Conservation (phyloP, 1,140 invertebrate genomes). For the Drosophila punjabiensis region DNA sequence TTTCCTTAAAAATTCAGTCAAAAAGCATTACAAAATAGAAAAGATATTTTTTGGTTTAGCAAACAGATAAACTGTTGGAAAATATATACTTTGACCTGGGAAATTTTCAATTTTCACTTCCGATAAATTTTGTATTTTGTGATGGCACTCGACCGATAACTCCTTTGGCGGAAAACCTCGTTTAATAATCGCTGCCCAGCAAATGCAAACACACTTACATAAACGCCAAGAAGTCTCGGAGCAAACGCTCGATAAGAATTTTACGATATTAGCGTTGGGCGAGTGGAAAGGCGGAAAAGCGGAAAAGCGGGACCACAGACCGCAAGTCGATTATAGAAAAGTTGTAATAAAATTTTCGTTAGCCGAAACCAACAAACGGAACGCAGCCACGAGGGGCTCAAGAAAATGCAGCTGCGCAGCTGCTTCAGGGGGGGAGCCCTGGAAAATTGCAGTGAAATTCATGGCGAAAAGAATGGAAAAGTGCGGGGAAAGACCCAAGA, state of each 20-base stretch:
- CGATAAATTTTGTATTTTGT: background rate
- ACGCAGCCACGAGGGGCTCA: conserved; percentile 39
- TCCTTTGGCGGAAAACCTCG: background rate
- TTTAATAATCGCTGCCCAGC: conserved; percentile 5
- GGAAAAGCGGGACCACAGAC: conserved; percentile 43
- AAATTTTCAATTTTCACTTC: background rate
- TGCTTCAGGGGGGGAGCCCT: background rate
- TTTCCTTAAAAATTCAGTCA: background rate
- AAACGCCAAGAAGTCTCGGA: conserved; percentile 16
- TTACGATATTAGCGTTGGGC: conserved; percentile 61
- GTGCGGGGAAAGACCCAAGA: background rate
- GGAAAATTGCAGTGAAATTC: conserved; percentile 60
- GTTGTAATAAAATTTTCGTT: conserved; percentile 80
- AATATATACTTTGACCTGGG: background rate
- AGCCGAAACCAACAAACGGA: conserved; percentile 68
- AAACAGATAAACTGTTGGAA: background rate
- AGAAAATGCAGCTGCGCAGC: conserved; percentile 29
- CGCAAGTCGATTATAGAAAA: conserved; percentile 78
- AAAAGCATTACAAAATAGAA: background rate
- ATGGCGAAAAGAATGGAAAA: conserved; percentile 34
- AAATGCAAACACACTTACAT: conserved; percentile 23
- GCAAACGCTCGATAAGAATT: conserved; percentile 38
- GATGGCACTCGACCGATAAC: conserved; percentile 15
- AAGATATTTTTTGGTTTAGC: background rate
- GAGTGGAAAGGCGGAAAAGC: background rate